Evolutionary conservation across 2,113 vertebrate genomes (phyloP).

Genomic region (Paramisgurnus dabryanus): DNA sequence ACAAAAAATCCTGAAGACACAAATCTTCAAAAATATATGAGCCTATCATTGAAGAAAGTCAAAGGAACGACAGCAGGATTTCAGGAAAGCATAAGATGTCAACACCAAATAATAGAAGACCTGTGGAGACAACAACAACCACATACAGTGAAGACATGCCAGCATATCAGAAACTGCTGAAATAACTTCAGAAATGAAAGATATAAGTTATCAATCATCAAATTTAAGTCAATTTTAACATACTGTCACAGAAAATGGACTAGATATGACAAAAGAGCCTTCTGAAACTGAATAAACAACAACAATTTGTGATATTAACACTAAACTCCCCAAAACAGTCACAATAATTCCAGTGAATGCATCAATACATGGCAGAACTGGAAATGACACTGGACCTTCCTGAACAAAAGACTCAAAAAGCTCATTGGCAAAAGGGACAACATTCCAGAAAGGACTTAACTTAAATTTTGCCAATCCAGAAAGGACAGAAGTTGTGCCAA

Average conservation of each 20-base stretch:
- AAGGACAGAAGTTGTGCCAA: neutral
- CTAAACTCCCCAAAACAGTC: neutral
- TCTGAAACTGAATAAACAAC: conserved; percentile 16
- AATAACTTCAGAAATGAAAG: too few species aligned
- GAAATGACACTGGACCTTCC: neutral
- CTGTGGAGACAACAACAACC: too few species aligned
- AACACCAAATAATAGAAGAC: too few species aligned
- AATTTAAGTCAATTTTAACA: neutral
- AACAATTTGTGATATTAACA: neutral
- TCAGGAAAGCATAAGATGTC: too few species aligned
- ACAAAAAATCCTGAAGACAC: neutral
- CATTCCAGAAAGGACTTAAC: too few species aligned
- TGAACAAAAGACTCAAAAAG: neutral
- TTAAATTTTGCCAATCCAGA: neutral
- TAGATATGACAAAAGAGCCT: neutral
- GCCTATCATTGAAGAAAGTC: too few species aligned
- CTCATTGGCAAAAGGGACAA: neutral
- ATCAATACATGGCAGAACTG: too few species aligned
- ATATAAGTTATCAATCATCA: neutral
- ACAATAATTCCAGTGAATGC: too few species aligned
- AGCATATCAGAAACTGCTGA: too few species aligned
- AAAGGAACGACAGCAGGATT: neutral
- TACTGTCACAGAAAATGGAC: neutral
- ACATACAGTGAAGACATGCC: too few species aligned
- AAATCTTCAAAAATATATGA: neutral